Evolutionary conservation across 2,797 vertebrate genomes (phyloP).

Genomic region (Fundulus diaphanus): DNA sequence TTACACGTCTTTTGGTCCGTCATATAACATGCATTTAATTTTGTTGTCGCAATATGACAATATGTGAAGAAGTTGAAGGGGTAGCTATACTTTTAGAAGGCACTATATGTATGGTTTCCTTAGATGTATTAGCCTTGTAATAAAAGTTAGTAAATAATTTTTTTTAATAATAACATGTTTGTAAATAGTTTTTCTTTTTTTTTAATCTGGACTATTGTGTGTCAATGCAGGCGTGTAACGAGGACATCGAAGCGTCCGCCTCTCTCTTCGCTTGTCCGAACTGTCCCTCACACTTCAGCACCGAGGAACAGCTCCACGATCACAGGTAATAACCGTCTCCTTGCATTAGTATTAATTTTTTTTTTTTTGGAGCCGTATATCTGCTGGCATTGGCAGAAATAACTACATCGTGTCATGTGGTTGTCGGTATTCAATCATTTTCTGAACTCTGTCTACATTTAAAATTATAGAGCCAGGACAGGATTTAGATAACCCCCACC

Average conservation of each 20-base stretch:
- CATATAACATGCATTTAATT: neutral
- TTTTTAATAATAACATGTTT: neutral
- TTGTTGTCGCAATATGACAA: neutral
- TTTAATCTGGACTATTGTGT: slow-evolving; percentile 19
- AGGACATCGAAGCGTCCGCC: slow-evolving; percentile 64
- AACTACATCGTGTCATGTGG: neutral
- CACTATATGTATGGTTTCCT: neutral
- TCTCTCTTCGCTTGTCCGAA: slow-evolving; percentile 83
- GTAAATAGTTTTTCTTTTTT: neutral
- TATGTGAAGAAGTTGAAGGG: neutral
- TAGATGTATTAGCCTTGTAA: neutral
- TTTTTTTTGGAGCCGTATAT: neutral
- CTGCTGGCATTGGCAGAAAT: slow-evolving; percentile 6
- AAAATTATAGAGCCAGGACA: slow-evolving; percentile 37
- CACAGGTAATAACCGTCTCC: slow-evolving; percentile 77
- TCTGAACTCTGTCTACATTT: slow-evolving; percentile 34
- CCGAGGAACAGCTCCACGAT: slow-evolving; percentile 82
- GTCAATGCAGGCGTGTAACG: slow-evolving; percentile 51
- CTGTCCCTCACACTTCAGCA: slow-evolving; percentile 89
- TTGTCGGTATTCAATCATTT: slow-evolving; percentile 37
- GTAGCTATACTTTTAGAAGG: neutral
- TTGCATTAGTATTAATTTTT: neutral
- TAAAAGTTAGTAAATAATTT: neutral
- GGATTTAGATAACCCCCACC: slow-evolving; percentile 64
- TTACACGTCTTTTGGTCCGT: neutral